Evolutionary conservation across 2,888 invertebrate species (phyloP).

Genomic region (Eueremaeus valkanovi): DNA sequence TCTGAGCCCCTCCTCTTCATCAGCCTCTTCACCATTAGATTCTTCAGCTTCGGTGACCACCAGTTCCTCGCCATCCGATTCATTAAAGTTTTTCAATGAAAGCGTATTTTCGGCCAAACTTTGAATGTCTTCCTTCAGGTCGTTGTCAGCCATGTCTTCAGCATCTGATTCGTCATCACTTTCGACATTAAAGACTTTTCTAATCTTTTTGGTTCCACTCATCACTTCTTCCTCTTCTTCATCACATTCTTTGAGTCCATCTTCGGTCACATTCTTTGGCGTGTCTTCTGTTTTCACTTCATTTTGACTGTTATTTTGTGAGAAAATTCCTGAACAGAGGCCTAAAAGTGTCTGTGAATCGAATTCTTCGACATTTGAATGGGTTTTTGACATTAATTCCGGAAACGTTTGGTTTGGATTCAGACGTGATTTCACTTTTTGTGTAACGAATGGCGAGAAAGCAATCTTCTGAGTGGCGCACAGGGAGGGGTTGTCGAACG

Average conservation of each 20-base stretch:
- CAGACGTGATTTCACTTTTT: background rate
- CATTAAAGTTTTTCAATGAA: background rate
- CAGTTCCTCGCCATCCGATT: slow-evolving; percentile 23
- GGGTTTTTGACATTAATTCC: background rate
- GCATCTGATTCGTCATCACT: slow-evolving; percentile 26
- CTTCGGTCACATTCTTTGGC: background rate
- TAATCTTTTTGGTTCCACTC: background rate
- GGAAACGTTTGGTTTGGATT: background rate
- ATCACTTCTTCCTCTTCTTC: slow-evolving; percentile 2
- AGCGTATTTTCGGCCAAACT: too few species aligned
- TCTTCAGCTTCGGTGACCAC: slow-evolving; percentile 2
- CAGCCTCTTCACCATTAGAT: slow-evolving; percentile 15
- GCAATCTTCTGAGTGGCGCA: slow-evolving; percentile 37
- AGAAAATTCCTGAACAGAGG: slow-evolving; percentile 36
- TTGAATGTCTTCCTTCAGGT: background rate
- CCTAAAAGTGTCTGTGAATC: slow-evolving; percentile 32
- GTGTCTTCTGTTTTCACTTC: background rate
- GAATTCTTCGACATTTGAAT: slow-evolving; percentile 6
- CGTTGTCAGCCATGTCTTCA: too few species aligned
- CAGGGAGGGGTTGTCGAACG: background rate
- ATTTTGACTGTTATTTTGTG: background rate
- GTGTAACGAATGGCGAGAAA: slow-evolving; percentile 21
- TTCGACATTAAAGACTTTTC: background rate
- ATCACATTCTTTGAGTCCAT: background rate
- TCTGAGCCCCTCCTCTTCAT: slow-evolving; percentile 26